Conservation (phyloP, 2,113 vertebrate genomes). For the Notarius lentiginosus region DNA sequence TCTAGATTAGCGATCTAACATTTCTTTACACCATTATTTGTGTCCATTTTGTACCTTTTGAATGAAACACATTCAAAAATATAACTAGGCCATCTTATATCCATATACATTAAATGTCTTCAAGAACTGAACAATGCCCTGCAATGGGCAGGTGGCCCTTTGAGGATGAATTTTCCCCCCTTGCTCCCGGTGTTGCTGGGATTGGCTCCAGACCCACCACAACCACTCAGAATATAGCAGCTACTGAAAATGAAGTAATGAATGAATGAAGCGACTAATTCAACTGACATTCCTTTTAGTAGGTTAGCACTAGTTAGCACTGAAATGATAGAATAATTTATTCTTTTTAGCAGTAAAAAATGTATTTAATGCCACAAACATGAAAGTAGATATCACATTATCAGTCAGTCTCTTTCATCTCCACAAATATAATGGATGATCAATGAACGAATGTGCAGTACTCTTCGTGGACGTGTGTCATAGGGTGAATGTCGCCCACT, state of each 20-base stretch:
- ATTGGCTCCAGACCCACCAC: too few relatives aligned
- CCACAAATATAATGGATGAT: conserved; percentile 1
- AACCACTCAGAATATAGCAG: neutral
- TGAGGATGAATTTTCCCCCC: neutral
- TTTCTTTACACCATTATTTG: conserved; percentile 7
- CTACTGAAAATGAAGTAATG: neutral
- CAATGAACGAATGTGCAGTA: conserved; percentile 35
- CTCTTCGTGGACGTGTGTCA: conserved; percentile 25
- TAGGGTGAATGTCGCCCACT: conserved; percentile 19
- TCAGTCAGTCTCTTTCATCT: neutral
- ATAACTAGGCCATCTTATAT: neutral
- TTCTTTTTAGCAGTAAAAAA: neutral
- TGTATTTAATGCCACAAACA: conserved; percentile 19
- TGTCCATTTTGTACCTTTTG: conserved; percentile 15
- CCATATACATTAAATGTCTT: conserved; percentile 7
- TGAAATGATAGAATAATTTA: conserved; percentile 7
- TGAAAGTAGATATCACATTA: conserved; percentile 13
- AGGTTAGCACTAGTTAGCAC: neutral
- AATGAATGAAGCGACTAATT: neutral
- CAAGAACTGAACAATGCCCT: neutral
- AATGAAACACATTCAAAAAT: conserved; percentile 15
- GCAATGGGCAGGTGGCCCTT: neutral
- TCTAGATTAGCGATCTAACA: neutral
- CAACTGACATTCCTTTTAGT: neutral
- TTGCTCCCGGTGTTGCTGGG: neutral